Percentiles rank a stretch among this genome's conserved stretches.
phyloP scores from a whole-genome alignment of 2,797 vertebrate genomes.

The Chiloscyllium punctatum region DNA sequence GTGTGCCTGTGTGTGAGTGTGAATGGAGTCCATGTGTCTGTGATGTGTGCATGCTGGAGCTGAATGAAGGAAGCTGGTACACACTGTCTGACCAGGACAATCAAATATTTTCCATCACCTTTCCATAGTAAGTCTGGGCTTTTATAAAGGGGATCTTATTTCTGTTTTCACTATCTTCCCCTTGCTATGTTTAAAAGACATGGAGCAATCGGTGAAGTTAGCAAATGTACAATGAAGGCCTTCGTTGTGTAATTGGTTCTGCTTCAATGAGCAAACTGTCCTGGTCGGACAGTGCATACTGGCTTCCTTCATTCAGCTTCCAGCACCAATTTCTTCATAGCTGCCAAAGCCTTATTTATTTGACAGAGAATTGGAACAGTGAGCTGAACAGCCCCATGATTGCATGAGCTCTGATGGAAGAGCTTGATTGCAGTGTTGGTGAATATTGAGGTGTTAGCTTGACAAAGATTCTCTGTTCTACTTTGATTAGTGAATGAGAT shows the following conservation, averaged over 20 bases:
- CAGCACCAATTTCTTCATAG: background rate
- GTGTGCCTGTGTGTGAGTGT: no score
- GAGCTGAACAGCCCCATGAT: background rate
- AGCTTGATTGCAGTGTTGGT: background rate
- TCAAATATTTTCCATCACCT: background rate
- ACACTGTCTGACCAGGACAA: no score
- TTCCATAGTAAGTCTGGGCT: background rate
- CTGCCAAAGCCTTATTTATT: background rate
- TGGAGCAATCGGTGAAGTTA: background rate
- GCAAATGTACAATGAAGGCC: background rate
- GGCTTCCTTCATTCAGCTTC: background rate
- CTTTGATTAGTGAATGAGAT: background rate
- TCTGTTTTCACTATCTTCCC: background rate
- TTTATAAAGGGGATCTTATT: background rate
- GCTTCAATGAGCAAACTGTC: background rate
- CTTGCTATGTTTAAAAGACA: background rate
- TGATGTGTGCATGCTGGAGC: no score
- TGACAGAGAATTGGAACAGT: background rate
- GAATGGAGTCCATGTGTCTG: no score
- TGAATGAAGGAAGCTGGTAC: no score
- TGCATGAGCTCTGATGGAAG: background rate
- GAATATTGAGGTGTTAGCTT: background rate
- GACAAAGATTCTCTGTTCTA: background rate
- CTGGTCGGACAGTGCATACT: background rate
- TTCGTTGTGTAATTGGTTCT: background rate